Percentiles rank a stretch among this genome's conserved stretches.
phyloP scores from a whole-genome alignment of 2,888 invertebrate species.

The Yponomeuta evonymella region DNA sequence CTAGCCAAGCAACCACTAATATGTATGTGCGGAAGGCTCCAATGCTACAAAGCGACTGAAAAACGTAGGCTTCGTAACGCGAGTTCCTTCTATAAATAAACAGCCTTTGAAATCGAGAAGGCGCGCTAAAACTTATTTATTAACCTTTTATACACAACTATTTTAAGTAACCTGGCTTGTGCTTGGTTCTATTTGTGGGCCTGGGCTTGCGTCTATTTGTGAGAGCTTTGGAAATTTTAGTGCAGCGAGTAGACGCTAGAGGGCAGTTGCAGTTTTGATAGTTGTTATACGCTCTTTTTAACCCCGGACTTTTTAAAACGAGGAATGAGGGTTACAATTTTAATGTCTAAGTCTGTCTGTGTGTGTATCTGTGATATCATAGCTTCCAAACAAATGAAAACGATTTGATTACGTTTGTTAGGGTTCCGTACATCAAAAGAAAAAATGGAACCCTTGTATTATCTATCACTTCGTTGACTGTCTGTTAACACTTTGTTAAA shows the following conservation, averaged over 20 bases:
- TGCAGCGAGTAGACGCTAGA: not conserved
- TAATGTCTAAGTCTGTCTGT: not conserved
- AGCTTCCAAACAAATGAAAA: too few relatives aligned
- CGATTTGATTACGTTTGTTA: too few relatives aligned
- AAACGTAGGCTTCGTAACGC: slow-evolving; percentile 39
- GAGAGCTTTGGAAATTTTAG: not conserved
- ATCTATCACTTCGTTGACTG: too few relatives aligned
- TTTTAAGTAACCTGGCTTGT: too few relatives aligned
- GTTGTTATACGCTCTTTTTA: not conserved
- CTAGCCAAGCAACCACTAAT: slow-evolving; percentile 31
- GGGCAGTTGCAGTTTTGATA: slow-evolving; percentile 1
- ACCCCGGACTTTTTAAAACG: too few relatives aligned
- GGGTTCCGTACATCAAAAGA: too few relatives aligned
- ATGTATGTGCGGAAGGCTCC: slow-evolving; percentile 48
- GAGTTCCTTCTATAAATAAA: slow-evolving; percentile 35
- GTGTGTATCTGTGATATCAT: not conserved
- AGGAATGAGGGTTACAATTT: not conserved
- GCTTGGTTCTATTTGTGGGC: too few relatives aligned
- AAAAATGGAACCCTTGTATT: too few relatives aligned
- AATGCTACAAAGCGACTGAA: slow-evolving; percentile 47
- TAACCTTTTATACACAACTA: not conserved
- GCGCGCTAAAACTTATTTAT: not conserved
- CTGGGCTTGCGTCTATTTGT: too few relatives aligned
- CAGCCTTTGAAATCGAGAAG: slow-evolving; percentile 39
- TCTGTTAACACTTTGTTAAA: too few relatives aligned